Evolutionary conservation across 53 echinoderm and acorn worm species (phyloP).

Genomic region (Zoroaster sp.): DNA sequence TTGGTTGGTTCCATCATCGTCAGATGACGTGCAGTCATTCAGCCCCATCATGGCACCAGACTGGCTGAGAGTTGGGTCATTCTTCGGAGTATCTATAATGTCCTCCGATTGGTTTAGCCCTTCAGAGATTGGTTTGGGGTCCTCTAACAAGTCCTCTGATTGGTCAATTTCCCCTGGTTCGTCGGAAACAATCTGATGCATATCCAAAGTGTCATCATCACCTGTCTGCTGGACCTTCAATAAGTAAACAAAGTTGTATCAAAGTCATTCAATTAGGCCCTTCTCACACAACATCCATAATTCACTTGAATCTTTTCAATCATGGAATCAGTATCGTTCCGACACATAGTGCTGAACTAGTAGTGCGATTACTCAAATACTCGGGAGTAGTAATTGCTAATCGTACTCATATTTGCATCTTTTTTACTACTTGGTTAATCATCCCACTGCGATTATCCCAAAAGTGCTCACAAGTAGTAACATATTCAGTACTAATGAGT

Average conservation of each 20-base stretch:
- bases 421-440: no score
- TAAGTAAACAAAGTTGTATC: neutral
- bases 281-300: no score
- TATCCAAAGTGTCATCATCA: conserved; percentile 31
- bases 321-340: no score
- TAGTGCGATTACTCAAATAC: no score
- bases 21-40: conserved; percentile 12
- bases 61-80: conserved; percentile 46
- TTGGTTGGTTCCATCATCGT: conserved; percentile 38
- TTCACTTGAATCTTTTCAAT: no score
- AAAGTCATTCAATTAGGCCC: neutral
- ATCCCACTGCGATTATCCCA: no score
- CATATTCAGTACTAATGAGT: no score
- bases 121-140: conserved; percentile 23
- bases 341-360: no score
- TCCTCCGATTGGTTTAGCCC: conserved; percentile 32
- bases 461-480: no score
- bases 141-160: conserved; percentile 60
- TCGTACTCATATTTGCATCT: no score
- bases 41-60: conserved; percentile 40
- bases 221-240: conserved; percentile 43
- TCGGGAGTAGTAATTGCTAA: no score
- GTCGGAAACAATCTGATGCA: conserved; percentile 38
- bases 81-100: neutral
- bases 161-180: conserved; percentile 57